phyloP scores from a whole-genome alignment of 2,113 vertebrate genomes.

The Puntigrus tetrazona region DNA sequence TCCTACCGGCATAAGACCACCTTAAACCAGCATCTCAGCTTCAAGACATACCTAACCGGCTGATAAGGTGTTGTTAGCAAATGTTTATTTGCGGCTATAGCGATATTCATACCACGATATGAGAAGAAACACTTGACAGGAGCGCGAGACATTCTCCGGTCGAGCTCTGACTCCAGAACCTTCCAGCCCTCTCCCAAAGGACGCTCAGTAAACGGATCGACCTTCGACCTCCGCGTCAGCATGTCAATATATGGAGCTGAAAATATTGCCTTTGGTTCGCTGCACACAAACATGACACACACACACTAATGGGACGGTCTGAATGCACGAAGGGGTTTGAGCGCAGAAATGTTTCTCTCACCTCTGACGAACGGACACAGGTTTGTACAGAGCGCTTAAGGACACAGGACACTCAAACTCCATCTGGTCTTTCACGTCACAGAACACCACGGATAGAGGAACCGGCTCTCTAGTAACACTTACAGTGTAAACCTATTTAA shows the following conservation, averaged over 20 bases:
- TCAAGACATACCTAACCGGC: too few relatives aligned
- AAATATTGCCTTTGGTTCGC: conserved; percentile 71
- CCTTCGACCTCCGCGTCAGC: conserved; percentile 68
- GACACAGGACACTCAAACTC: conserved; percentile 72
- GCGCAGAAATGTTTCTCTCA: conserved; percentile 36
- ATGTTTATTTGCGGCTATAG: not conserved
- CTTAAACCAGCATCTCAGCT: too few relatives aligned
- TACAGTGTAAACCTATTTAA: conserved; percentile 63
- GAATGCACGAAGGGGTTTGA: not conserved
- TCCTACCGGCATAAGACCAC: too few relatives aligned
- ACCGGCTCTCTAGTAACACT: conserved; percentile 62
- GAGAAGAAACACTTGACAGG: conserved; percentile 69
- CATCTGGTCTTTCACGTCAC: conserved; percentile 64
- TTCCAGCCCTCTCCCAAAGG: conserved; percentile 68
- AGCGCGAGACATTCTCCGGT: conserved; percentile 66
- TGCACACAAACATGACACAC: conserved; percentile 50
- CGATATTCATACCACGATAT: conserved; percentile 65
- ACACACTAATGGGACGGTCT: not conserved
- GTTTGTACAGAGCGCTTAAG: conserved; percentile 69
- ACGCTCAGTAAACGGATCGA: conserved; percentile 66
- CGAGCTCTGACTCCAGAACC: conserved; percentile 66
- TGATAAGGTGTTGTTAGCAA: not conserved
- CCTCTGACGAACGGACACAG: conserved; percentile 71
- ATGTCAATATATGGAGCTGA: conserved; percentile 70
- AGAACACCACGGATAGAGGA: conserved; percentile 69